Evolutionary conservation across 2,113 vertebrate genomes (phyloP).

Genomic region (Ploceus nigricollis): DNA sequence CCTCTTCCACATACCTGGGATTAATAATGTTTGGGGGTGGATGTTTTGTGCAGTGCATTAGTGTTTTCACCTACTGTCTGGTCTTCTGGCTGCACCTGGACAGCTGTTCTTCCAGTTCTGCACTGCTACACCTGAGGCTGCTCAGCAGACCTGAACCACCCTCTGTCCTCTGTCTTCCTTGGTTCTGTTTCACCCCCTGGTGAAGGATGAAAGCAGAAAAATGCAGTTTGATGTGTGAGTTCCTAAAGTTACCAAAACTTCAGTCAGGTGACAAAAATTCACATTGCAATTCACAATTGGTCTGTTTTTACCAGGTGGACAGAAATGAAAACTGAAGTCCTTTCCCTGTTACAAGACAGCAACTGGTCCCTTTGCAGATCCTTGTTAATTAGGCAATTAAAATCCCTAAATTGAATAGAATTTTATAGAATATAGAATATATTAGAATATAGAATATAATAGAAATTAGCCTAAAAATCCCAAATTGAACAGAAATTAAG

Average conservation of each 20-base stretch:
- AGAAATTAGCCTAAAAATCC: neutral
- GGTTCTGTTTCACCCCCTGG: neutral
- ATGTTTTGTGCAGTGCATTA: neutral
- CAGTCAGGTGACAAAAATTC: neutral
- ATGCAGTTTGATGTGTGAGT: neutral
- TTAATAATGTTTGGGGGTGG: neutral
- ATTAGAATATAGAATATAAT: too few species aligned
- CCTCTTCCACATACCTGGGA: neutral
- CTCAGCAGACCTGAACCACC: neutral
- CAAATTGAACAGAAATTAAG: neutral
- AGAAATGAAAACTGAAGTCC: neutral
- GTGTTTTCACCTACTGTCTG: neutral
- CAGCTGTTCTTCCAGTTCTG: neutral
- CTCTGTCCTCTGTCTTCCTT: neutral
- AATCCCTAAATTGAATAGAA: neutral
- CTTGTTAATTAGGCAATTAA: neutral
- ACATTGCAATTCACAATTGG: too few species aligned
- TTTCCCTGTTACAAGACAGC: neutral
- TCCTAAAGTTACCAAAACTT: neutral
- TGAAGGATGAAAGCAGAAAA: neutral
- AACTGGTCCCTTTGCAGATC: neutral
- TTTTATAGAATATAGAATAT: too few species aligned
- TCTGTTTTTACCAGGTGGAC: neutral
- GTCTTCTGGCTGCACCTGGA: neutral
- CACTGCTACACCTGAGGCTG: neutral